Percentiles rank a stretch among this genome's conserved stretches.
Conservation (phyloP, 92 coral and sea anemone genomes). For the Phenganax subtilis region DNA sequence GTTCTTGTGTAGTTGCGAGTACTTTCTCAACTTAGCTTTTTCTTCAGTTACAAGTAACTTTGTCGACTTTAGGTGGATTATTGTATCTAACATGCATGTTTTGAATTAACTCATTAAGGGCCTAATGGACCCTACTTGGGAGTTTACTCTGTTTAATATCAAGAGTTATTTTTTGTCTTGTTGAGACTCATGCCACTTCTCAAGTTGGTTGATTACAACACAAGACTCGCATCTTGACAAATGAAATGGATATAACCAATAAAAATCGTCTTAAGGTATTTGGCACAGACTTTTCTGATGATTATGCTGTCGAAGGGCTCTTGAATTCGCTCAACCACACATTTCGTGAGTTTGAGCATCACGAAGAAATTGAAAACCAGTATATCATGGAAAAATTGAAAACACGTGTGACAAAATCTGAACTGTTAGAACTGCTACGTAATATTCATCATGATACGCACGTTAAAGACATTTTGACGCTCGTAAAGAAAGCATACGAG, state of each 20-base stretch:
- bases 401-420: slow-evolving; percentile 69
- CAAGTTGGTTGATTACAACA: no score
- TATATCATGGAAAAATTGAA: slow-evolving; percentile 77
- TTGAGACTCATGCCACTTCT: no score
- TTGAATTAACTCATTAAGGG: no score
- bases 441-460: slow-evolving; percentile 87
- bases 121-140: no score
- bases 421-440: slow-evolving; percentile 62
- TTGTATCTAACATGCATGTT: no score
- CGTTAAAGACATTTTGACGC: slow-evolving; percentile 68
- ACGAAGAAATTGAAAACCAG: slow-evolving; percentile 91
- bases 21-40: no score
- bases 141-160: no score
- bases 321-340: slow-evolving; percentile 63
- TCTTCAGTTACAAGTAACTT: no score
- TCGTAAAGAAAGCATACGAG: slow-evolving; percentile 70
- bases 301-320: slow-evolving; percentile 65
- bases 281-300: slow-evolving; percentile 77
- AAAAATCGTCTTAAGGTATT: slow-evolving; percentile 57
- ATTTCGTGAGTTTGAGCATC: slow-evolving; percentile 90
- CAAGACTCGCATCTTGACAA: no score
- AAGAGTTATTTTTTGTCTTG: no score
- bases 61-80: no score
- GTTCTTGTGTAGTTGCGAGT: no score
- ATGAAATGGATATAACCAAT: neutral